Percentiles rank a stretch among this genome's conserved stretches.
phyloP scores from a whole-genome alignment of 53 echinoderm and acorn worm genomes.

The Antedon mediterranea region DNA sequence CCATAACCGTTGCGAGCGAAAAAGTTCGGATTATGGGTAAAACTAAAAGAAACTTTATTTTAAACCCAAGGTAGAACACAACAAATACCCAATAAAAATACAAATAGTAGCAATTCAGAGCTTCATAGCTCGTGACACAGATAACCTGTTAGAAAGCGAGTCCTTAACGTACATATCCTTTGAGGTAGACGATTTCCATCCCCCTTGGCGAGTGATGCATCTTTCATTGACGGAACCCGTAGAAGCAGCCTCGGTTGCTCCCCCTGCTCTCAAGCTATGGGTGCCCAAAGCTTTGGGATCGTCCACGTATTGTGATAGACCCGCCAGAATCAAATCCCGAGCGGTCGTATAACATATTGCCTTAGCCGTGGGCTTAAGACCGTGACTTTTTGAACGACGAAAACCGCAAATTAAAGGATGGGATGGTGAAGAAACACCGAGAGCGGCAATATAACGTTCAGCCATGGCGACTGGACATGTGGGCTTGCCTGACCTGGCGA shows the following conservation, averaged over 20 bases:
- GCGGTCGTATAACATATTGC: constrained; percentile 3
- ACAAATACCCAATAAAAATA: too few species aligned
- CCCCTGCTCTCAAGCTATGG: constrained; percentile 4
- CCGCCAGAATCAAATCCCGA: background rate
- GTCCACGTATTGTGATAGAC: too few species aligned
- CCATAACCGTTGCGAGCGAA: too few species aligned
- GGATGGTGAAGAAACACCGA: constrained; percentile 1
- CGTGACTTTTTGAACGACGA: background rate
- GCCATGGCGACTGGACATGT: constrained; percentile 36
- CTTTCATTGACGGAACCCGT: constrained; percentile 14
- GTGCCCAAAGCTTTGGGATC: background rate
- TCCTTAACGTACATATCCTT: constrained; percentile 36
- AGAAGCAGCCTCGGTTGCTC: constrained; percentile 20
- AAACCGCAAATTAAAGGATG: constrained; percentile 13
- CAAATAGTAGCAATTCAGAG: too few species aligned
- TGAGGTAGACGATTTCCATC: constrained; percentile 18
- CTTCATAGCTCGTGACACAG: constrained; percentile 12
- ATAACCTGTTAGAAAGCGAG: constrained; percentile 16
- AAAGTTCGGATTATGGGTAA: too few species aligned
- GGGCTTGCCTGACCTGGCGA: constrained; percentile 23
- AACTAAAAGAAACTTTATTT: too few species aligned
- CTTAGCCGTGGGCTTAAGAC: constrained; percentile 5
- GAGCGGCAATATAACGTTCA: constrained; percentile 15
- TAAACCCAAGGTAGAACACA: too few species aligned
- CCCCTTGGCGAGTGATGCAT: constrained; percentile 26